Evolutionary conservation across 1,140 invertebrate genomes (phyloP).

Genomic region (Drosophila subpulchrella): DNA sequence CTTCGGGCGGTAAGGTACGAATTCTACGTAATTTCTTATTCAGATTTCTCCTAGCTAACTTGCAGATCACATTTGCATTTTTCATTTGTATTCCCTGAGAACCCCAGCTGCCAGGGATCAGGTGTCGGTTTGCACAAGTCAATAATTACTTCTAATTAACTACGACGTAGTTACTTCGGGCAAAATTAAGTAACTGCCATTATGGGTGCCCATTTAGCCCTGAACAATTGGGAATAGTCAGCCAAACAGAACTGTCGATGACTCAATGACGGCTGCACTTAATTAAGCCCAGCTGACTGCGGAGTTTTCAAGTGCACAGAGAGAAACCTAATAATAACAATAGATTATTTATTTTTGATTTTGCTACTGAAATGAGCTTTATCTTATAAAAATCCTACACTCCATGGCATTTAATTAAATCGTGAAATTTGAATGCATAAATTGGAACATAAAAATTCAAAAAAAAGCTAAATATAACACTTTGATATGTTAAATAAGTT

Average conservation of each 20-base stretch:
- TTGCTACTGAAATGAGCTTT: background rate
- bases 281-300: conserved; percentile 20
- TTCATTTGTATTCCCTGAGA: conserved; percentile 5
- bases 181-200: conserved; percentile 59
- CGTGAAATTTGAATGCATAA: background rate
- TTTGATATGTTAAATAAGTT: background rate
- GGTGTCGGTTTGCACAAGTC: conserved; percentile 50
- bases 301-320: background rate
- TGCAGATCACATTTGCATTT: conserved; percentile 13
- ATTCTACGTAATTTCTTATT: background rate
- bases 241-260: conserved; percentile 25
- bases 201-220: conserved; percentile 29
- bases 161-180: conserved; percentile 35
- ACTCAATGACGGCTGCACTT: conserved; percentile 31
- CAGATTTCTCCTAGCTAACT: background rate
- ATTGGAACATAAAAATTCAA: background rate
- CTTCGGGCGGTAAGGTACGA: conserved; percentile 7
- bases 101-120: conserved; percentile 33
- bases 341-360: background rate
- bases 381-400: background rate
- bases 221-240: conserved; percentile 38
- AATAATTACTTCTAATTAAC: conserved; percentile 57
- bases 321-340: background rate
- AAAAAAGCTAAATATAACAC: background rate
- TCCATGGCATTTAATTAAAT: background rate